A percentile compares a stretch with the other conserved stretches of the same genome.
Conservation (phyloP, 1,140 invertebrate genomes). For the Myzus persicae region DNA sequence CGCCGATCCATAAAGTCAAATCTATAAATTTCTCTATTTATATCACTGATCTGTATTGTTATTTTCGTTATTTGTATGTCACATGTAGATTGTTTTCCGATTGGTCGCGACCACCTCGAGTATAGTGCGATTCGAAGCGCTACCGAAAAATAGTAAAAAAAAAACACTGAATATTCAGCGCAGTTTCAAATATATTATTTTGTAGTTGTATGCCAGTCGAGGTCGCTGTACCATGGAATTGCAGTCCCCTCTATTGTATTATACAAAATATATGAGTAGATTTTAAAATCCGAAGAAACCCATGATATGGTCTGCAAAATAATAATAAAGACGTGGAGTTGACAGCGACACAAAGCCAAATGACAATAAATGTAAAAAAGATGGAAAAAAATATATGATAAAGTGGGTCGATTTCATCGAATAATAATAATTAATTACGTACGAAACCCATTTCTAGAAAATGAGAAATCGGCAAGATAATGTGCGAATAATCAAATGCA, state of each 20-base stretch:
- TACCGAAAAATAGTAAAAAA: background rate
- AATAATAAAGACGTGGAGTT: background rate
- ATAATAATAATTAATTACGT: constrained; percentile 1
- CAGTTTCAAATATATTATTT: background rate
- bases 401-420: constrained; percentile 35
- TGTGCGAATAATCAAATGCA: constrained; percentile 6
- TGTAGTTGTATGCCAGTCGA: background rate
- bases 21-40: background rate
- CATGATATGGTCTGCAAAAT: background rate
- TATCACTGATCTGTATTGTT: background rate
- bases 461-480: constrained; percentile 14
- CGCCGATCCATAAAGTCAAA: background rate
- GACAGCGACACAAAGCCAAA: constrained; percentile 23
- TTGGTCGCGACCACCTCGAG: background rate
- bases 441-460: background rate
- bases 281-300: background rate
- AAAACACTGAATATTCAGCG: background rate
- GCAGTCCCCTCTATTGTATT: background rate
- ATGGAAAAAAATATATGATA: background rate
- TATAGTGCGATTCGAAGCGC: background rate
- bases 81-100: background rate
- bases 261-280: background rate
- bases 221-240: background rate
- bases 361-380: background rate
- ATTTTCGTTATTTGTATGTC: background rate